phyloP scores from a whole-genome alignment of 2,888 invertebrate genomes.

The Acanthopleura granulata region DNA sequence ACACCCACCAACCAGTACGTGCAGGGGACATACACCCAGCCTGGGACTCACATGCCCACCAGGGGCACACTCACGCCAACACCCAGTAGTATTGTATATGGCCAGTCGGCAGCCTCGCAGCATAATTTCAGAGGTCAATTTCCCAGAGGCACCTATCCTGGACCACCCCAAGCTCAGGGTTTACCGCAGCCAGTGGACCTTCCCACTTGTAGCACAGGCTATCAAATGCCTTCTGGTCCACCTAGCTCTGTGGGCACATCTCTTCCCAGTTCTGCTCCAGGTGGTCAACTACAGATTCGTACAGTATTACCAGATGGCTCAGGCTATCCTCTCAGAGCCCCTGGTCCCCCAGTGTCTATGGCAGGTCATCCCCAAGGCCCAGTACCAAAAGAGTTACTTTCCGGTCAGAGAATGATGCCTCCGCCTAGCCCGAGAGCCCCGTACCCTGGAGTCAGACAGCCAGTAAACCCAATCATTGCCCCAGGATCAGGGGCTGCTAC shows the following conservation, averaged over 20 bases:
- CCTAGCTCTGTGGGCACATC: background rate
- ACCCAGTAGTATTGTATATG: slow-evolving; percentile 44
- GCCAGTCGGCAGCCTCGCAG: slow-evolving; percentile 39
- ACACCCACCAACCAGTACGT: slow-evolving; percentile 50
- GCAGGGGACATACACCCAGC: slow-evolving; percentile 45
- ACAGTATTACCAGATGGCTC: background rate
- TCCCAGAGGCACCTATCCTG: slow-evolving; percentile 32
- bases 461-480: background rate
- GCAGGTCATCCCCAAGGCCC: background rate
- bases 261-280: background rate
- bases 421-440: background rate
- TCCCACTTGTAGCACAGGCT: background rate
- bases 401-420: slow-evolving; percentile 12
- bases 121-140: slow-evolving; percentile 21
- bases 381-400: background rate
- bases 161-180: slow-evolving; percentile 9
- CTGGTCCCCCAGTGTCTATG: background rate
- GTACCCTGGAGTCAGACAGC: background rate
- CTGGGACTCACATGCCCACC: slow-evolving; percentile 36
- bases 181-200: background rate
- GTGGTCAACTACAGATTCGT: background rate
- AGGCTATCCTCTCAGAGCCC: background rate
- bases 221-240: background rate
- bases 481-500: background rate
- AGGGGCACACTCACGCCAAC: slow-evolving; percentile 39